phyloP scores from a whole-genome alignment of 2,888 invertebrate genomes.

The Aspidiotus destructor region DNA sequence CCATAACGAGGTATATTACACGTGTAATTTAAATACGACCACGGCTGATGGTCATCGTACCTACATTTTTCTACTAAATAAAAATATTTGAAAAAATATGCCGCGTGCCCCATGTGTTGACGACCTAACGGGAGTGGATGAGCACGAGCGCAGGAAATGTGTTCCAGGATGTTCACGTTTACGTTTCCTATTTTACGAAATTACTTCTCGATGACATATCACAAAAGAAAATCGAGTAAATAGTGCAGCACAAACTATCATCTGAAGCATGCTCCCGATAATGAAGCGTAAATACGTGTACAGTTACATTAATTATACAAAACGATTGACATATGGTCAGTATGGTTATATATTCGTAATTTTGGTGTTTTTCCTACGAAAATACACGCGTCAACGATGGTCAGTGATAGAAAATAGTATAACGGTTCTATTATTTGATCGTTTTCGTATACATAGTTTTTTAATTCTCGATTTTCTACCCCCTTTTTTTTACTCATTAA shows the following conservation, averaged over 20 bases:
- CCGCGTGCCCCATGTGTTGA: background rate
- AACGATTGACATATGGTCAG: slow-evolving; percentile 1
- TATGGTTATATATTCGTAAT: background rate
- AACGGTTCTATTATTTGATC: background rate
- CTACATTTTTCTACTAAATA: background rate
- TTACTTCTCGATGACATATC: background rate
- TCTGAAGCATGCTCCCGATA: background rate
- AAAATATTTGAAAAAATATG: background rate
- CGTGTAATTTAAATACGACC: background rate
- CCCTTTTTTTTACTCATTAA: too few species aligned
- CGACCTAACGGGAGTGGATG: background rate
- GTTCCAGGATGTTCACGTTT: background rate
- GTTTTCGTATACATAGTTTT: too few species aligned
- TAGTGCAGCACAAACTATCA: background rate
- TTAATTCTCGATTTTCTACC: too few species aligned
- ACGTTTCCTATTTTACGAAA: slow-evolving; percentile 2
- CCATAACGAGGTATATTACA: too few species aligned
- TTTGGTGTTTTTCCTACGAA: background rate
- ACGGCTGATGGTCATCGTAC: background rate
- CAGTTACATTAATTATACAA: background rate
- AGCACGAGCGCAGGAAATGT: background rate
- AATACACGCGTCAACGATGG: background rate
- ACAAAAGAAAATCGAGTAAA: background rate
- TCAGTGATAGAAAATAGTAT: background rate
- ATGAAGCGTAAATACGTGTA: background rate